Evolutionary conservation across 2,113 vertebrate genomes (phyloP).

Genomic region (Neogobius melanostomus): DNA sequence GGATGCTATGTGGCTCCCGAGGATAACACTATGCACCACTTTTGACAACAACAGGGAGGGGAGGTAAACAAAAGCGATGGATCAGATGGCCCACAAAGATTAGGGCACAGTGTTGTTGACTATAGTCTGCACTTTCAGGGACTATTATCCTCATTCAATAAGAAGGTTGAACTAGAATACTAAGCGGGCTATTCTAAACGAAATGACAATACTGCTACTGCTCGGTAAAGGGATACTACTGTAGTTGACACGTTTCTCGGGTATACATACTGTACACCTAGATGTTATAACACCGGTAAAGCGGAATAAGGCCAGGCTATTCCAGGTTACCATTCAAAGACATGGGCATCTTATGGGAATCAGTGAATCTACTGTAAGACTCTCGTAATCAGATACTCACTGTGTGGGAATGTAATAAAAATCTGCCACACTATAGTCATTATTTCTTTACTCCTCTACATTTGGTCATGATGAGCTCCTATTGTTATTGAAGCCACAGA

Average conservation of each 20-base stretch:
- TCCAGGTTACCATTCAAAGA: too few species aligned
- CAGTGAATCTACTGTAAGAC: too few species aligned
- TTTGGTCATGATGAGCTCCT: too few species aligned
- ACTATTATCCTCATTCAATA: neutral
- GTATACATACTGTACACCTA: too few species aligned
- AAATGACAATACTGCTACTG: neutral
- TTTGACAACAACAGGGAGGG: neutral
- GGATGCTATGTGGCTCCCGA: slow-evolving; percentile 1
- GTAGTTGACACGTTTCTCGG: neutral
- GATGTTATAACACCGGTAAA: too few species aligned
- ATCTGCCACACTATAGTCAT: too few species aligned
- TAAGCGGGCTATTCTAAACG: neutral
- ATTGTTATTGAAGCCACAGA: too few species aligned
- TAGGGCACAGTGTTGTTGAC: slow-evolving; percentile 5
- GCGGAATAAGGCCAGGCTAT: too few species aligned
- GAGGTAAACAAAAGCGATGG: slow-evolving; percentile 15
- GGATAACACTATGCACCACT: neutral
- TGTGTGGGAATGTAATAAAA: too few species aligned
- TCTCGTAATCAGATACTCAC: too few species aligned
- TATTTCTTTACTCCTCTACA: too few species aligned
- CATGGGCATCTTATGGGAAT: too few species aligned
- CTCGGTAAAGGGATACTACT: neutral
- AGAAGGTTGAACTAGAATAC: neutral
- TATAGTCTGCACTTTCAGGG: neutral
- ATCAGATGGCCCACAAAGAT: slow-evolving; percentile 11